Evolutionary conservation across 2,113 vertebrate species (phyloP).

Genomic region (Patagioenas fasciata): DNA sequence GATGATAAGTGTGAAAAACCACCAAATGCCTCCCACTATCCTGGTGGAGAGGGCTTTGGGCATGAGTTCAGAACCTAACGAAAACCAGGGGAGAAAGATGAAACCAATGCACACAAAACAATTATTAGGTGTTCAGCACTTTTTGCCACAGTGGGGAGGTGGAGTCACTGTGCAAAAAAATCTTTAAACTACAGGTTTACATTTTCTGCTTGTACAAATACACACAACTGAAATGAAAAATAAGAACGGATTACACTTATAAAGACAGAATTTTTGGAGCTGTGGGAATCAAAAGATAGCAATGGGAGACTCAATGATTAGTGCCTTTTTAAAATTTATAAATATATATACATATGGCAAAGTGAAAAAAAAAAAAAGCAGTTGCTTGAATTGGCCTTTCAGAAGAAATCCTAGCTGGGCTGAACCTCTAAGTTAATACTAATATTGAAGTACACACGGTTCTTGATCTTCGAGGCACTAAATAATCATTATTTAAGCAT

Average conservation of each 20-base stretch:
- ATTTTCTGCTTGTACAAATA: conserved; percentile 40
- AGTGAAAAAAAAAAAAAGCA: background rate
- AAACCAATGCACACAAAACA: conserved; percentile 74
- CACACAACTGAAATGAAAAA: conserved; percentile 47
- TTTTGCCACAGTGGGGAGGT: conserved; percentile 63
- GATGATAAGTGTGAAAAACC: conserved; percentile 99
- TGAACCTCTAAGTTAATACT: background rate
- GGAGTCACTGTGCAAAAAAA: conserved; percentile 65
- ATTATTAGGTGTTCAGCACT: conserved; percentile 57
- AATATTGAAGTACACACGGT: background rate
- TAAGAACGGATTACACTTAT: conserved; percentile 18
- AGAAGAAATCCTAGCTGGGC: background rate
- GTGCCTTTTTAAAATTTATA: background rate
- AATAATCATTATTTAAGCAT: background rate
- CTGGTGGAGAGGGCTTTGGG: conserved; percentile 99
- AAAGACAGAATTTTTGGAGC: background rate
- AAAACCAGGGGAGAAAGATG: conserved; percentile 85
- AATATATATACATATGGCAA: background rate
- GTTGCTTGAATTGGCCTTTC: background rate
- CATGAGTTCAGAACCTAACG: conserved; percentile 98
- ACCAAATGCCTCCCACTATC: conserved; percentile 99
- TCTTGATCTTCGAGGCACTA: background rate
- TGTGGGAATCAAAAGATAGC: conserved; percentile 49
- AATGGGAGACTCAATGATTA: conserved; percentile 62
- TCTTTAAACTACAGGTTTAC: conserved; percentile 38